Evolutionary conservation across 2,888 invertebrate species (phyloP).

Genomic region (Agrotis clavis): DNA sequence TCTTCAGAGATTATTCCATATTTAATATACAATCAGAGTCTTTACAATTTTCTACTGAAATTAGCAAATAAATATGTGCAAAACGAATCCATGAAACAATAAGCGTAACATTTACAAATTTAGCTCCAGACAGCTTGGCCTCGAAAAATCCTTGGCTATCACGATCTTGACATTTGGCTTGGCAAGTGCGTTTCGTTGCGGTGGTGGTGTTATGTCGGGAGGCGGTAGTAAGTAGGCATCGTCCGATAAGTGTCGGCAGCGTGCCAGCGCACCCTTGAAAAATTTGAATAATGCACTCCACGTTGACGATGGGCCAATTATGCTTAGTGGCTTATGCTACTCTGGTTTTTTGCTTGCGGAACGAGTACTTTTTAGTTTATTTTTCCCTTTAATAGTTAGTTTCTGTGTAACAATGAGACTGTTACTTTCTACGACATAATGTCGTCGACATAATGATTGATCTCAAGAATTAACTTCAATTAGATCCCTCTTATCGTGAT

Average conservation of each 20-base stretch:
- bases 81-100: conserved; percentile 15
- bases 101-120: conserved; percentile 37
- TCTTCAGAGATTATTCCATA: conserved; percentile 36
- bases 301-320: conserved; percentile 57
- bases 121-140: conserved; percentile 47
- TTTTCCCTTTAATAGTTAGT: conserved; percentile 4
- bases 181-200: conserved; percentile 67
- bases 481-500: conserved; percentile 5
- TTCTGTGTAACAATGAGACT: not conserved
- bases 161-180: conserved; percentile 74
- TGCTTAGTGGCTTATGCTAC: conserved; percentile 52
- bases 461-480: conserved; percentile 14
- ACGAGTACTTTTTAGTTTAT: conserved; percentile 8
- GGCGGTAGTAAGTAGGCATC: conserved; percentile 52
- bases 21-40: not conserved
- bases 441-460: conserved; percentile 6
- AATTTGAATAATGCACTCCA: conserved; percentile 59
- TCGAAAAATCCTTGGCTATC: conserved; percentile 56
- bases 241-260: conserved; percentile 55
- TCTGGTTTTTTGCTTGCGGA: conserved; percentile 23
- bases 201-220: conserved; percentile 51
- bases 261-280: conserved; percentile 62
- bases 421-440: not conserved
- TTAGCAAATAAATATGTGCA: conserved; percentile 14
- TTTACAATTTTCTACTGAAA: not conserved